Percentiles rank a stretch among this genome's conserved stretches.
Evolutionary conservation across 2,797 vertebrate genomes (phyloP).

Genomic region (Rhynchotus rufescens): DNA sequence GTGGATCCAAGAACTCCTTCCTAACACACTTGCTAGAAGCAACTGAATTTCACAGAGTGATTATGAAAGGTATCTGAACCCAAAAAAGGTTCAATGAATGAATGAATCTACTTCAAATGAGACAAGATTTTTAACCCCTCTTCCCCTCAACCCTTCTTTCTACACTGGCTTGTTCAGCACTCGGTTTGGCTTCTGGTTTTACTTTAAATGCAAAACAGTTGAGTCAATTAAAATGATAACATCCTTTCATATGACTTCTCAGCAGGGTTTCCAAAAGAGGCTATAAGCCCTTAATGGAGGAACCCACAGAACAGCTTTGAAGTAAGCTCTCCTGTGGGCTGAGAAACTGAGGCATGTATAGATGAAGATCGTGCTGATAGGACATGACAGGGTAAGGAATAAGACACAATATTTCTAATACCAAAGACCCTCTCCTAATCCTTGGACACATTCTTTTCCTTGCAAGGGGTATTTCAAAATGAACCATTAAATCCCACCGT

Average conservation of each 20-base stretch:
- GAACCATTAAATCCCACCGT: background rate
- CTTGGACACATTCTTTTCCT: background rate
- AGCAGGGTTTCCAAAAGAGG: background rate
- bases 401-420: background rate
- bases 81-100: background rate
- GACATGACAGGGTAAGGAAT: background rate
- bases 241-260: background rate
- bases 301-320: background rate
- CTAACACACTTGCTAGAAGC: background rate
- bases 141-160: background rate
- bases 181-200: background rate
- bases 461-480: background rate
- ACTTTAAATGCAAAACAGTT: background rate
- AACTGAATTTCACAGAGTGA: background rate
- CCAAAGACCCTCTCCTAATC: background rate
- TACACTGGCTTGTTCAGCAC: background rate
- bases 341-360: background rate
- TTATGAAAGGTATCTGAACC: background rate
- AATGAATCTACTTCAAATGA: background rate
- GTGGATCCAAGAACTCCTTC: background rate
- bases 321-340: fast-evolving
- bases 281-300: background rate
- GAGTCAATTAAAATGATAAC: background rate
- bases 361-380: background rate
- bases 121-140: background rate